Evolutionary conservation across 2,888 invertebrate genomes (phyloP).

Genomic region (Deilephila elpenor): DNA sequence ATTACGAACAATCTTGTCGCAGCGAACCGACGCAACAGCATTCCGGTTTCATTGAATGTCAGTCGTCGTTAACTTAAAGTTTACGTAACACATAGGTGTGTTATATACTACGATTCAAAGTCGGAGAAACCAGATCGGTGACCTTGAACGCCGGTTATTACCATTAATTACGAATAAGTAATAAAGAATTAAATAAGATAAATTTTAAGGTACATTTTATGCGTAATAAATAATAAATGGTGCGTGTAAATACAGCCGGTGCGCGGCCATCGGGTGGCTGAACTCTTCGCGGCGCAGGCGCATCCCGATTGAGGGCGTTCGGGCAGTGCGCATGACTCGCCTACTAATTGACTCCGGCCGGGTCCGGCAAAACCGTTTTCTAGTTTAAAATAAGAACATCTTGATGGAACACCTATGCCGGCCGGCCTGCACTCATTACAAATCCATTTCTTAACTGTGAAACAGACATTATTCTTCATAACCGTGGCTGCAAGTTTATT

Average conservation of each 20-base stretch:
- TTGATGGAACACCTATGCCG: conserved; percentile 40
- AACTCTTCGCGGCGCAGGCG: conserved; percentile 57
- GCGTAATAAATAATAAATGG: conserved; percentile 52
- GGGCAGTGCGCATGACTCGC: conserved; percentile 67
- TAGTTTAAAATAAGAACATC: conserved; percentile 59
- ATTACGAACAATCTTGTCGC: conserved; percentile 11
- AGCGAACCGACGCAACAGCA: conserved; percentile 45
- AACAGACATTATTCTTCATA: conserved; percentile 4
- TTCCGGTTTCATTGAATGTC: conserved; percentile 52
- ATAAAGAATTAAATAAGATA: conserved; percentile 39
- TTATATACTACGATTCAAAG: conserved; percentile 38
- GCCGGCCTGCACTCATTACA: conserved; percentile 13
- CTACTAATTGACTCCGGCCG: conserved; percentile 66
- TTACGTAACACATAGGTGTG: conserved; percentile 40
- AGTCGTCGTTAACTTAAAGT: conserved; percentile 38
- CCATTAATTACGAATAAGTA: conserved; percentile 34
- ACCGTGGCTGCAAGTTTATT: neutral
- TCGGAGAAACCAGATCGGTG: conserved; percentile 41
- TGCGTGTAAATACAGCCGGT: conserved; percentile 44
- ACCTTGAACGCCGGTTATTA: conserved; percentile 41
- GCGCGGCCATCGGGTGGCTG: conserved; percentile 54
- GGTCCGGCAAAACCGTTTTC: conserved; percentile 59
- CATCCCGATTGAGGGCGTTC: conserved; percentile 66
- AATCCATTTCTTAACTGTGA: conserved; percentile 13
- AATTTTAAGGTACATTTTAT: conserved; percentile 43